These are phyloP conservation scores for Babylonia areolata DNA, from an alignment of 1,140 invertebrate species.

Conservation along the genomic window DNA sequence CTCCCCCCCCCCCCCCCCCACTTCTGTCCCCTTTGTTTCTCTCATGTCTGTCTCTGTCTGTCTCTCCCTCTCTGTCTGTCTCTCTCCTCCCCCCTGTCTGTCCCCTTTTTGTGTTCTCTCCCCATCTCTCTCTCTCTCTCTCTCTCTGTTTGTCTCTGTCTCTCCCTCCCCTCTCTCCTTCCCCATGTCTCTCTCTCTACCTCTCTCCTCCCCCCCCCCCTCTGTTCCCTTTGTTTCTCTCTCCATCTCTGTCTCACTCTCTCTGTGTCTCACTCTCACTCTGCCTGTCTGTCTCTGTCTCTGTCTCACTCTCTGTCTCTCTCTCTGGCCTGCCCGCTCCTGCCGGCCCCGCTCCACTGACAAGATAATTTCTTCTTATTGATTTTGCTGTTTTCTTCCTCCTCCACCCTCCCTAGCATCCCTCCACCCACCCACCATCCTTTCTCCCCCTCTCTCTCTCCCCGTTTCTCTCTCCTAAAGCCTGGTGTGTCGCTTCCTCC, in stretches of 20 bases:
- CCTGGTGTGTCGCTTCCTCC: too few species aligned
- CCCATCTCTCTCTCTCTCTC: too few species aligned
- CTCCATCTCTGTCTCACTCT: neutral
- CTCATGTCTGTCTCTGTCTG: too few species aligned
- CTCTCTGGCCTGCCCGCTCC: neutral
- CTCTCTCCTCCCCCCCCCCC: too few species aligned
- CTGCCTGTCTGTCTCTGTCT: neutral
- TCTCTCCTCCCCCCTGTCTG: too few species aligned
- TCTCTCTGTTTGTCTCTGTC: too few species aligned
- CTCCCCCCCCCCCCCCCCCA: too few species aligned
- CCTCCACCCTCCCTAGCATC: neutral
- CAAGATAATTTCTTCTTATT: slow-evolving; percentile 44
- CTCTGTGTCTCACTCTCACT: neutral
- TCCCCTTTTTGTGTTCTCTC: too few species aligned
- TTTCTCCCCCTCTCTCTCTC: neutral
- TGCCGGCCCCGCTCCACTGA: slow-evolving; percentile 33
- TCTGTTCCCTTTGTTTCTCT: neutral
- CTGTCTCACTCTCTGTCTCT: slow-evolving; percentile 13
- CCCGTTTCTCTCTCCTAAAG: neutral
- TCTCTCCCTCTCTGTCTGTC: too few species aligned
- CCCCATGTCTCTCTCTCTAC: too few species aligned
- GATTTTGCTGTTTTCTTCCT: slow-evolving; percentile 37
- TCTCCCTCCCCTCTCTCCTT: too few species aligned
- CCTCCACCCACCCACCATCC: neutral
- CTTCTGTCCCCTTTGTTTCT: too few species aligned